phyloP scores from a whole-genome alignment of 2,113 vertebrate species.

The Bubo bubo region DNA sequence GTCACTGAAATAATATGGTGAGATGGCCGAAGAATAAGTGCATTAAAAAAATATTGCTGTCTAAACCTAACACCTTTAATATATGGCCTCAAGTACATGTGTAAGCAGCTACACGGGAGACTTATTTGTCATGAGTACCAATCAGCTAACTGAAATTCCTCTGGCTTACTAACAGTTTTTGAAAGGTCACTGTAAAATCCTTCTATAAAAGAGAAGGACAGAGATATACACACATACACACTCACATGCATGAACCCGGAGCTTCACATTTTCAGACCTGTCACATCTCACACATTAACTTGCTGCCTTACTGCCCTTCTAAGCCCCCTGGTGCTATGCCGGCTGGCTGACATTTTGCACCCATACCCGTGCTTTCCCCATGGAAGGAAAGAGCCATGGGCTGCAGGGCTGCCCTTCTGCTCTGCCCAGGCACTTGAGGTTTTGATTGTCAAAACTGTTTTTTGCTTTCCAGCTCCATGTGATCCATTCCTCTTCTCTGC shows the following conservation, averaged over 20 bases:
- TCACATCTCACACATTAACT: not conserved
- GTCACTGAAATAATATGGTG: not conserved
- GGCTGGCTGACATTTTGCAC: not conserved
- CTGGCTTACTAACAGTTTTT: not conserved
- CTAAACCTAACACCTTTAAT: not conserved
- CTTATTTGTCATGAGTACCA: not conserved
- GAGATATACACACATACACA: too few relatives aligned
- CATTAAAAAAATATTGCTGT: not conserved
- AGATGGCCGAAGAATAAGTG: not conserved
- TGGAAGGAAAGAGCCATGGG: rapidly evolving
- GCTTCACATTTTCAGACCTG: not conserved
- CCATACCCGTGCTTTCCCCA: rapidly evolving
- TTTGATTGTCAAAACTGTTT: not conserved
- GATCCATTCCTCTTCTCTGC: not conserved
- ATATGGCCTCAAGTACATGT: not conserved
- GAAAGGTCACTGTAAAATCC: not conserved
- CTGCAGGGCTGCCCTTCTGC: rapidly evolving
- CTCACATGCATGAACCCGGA: rapidly evolving
- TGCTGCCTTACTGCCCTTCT: not conserved
- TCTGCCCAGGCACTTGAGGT: not conserved
- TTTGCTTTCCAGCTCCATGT: not conserved
- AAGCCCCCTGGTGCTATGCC: rapidly evolving
- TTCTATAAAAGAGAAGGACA: not conserved
- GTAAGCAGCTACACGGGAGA: not conserved
- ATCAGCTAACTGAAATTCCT: not conserved